phyloP scores from a whole-genome alignment of 2,797 vertebrate genomes.

The Phoeniculus purpureus region DNA sequence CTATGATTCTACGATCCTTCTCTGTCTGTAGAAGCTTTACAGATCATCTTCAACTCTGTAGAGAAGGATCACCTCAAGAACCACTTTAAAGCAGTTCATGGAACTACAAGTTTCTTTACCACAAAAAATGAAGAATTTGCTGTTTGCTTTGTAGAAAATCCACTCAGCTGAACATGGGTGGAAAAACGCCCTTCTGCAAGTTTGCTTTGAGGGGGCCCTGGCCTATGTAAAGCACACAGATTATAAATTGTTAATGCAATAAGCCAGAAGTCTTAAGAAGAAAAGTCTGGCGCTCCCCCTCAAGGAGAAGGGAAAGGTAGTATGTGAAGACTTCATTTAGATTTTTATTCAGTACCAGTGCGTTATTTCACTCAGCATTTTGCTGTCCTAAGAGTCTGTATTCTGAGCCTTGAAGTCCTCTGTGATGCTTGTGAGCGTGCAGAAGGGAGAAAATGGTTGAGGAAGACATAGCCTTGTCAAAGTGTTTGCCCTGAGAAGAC shows the following conservation, averaged over 20 bases:
- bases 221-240: background rate
- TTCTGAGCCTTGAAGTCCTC: background rate
- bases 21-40: background rate
- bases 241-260: slow-evolving; percentile 45
- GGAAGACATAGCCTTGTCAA: background rate
- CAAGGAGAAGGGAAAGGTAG: background rate
- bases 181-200: background rate
- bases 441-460: background rate
- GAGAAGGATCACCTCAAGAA: background rate
- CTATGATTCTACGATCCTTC: background rate
- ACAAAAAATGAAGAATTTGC: background rate
- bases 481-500: background rate
- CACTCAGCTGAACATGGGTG: background rate
- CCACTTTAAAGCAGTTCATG: background rate
- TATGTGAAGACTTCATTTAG: background rate
- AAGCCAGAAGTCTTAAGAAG: slow-evolving; percentile 27
- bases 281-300: background rate
- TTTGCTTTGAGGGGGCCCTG: background rate
- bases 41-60: background rate
- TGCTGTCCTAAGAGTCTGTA: background rate
- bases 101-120: background rate
- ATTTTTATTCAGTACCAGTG: background rate
- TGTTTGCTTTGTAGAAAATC: background rate
- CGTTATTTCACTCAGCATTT: background rate
- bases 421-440: fast-evolving